phyloP scores from a whole-genome alignment of 2,113 vertebrate species.

The Malurus alboscapulatus region DNA sequence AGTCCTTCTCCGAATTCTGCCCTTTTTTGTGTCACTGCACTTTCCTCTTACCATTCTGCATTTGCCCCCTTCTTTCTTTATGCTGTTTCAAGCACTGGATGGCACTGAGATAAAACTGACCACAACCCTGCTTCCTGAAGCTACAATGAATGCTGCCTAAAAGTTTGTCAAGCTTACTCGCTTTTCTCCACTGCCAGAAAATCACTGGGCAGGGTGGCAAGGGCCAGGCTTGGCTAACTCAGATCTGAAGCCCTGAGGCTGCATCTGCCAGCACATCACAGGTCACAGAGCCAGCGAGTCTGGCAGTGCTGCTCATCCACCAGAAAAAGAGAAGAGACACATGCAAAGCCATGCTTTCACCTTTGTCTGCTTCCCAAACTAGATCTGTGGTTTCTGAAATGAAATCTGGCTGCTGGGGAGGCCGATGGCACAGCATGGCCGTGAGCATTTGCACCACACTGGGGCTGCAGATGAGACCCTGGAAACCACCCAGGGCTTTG shows the following conservation, averaged over 20 bases:
- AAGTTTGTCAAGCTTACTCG: background rate
- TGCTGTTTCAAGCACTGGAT: background rate
- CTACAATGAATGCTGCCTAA: background rate
- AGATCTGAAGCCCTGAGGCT: background rate
- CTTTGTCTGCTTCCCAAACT: background rate
- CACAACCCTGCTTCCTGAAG: background rate
- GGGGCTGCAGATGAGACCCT: rapidly evolving
- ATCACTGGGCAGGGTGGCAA: background rate
- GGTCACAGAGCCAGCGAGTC: background rate
- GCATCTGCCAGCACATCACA: background rate
- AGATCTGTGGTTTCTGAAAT: background rate
- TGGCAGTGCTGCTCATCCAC: background rate
- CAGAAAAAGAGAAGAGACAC: background rate
- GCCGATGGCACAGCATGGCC: background rate
- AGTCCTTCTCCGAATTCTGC: background rate
- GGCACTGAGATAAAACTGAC: background rate
- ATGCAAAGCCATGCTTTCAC: rapidly evolving
- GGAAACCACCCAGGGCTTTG: background rate
- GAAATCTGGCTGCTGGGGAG: background rate
- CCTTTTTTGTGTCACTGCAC: background rate
- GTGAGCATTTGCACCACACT: rapidly evolving
- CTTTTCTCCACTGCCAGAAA: background rate
- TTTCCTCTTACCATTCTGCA: background rate
- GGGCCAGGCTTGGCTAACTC: rapidly evolving
- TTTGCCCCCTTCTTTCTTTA: background rate